Percentiles rank a stretch among this genome's conserved stretches.
phyloP scores from a whole-genome alignment of 2,888 invertebrate genomes.

The Erebia epiphron region DNA sequence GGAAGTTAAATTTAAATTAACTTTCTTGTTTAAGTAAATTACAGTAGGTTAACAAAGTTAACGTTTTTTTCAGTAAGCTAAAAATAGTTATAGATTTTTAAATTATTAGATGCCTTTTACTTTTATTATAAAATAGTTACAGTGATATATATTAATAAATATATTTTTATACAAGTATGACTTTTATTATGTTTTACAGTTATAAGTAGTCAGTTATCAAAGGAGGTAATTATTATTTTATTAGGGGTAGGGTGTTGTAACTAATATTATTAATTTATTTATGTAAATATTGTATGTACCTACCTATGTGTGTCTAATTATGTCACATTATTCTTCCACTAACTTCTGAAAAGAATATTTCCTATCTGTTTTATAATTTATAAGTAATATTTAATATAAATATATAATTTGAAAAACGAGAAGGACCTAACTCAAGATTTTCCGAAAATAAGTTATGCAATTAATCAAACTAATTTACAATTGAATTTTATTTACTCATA shows the following conservation, averaged over 20 bases:
- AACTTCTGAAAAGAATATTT: neutral
- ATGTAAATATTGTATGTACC: constrained; percentile 14
- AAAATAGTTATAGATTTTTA: neutral
- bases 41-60: neutral
- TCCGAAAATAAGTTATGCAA: neutral
- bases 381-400: neutral
- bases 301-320: constrained; percentile 2
- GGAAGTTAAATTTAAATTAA: neutral
- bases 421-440: neutral
- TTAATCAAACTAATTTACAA: too few relatives aligned
- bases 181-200: constrained; percentile 40
- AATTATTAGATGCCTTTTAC: neutral
- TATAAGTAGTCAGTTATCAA: constrained; percentile 33
- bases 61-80: neutral
- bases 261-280: constrained; percentile 28
- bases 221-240: constrained; percentile 36
- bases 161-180: constrained; percentile 35
- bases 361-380: neutral
- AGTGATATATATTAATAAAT: constrained; percentile 14
- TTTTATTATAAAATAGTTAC: neutral
- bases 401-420: neutral
- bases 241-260: constrained; percentile 27
- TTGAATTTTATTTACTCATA: too few relatives aligned
- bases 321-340: neutral
- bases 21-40: neutral